phyloP scores from a whole-genome alignment of 2,888 invertebrate species.

The Pristionchus arcanus region DNA sequence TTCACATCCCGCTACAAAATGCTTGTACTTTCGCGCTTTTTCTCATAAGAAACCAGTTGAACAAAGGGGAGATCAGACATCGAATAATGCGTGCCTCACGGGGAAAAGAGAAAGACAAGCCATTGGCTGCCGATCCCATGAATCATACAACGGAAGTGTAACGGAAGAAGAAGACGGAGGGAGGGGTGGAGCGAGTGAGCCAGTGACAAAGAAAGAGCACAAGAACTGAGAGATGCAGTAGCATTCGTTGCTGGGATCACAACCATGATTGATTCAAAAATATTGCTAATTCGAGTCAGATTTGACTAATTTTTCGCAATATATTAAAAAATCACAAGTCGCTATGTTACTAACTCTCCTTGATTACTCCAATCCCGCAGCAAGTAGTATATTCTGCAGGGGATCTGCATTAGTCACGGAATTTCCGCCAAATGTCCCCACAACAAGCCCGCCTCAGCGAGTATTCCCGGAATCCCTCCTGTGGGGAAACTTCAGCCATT shows the following conservation, averaged over 20 bases:
- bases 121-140: background rate
- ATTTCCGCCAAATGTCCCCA: background rate
- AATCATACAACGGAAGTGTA: constrained; percentile 34
- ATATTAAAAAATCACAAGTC: background rate
- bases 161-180: constrained; percentile 14
- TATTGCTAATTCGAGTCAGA: too few species aligned
- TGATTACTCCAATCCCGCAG: background rate
- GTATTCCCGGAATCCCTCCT: background rate
- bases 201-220: constrained; percentile 29
- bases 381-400: background rate
- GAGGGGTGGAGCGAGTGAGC: background rate
- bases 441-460: background rate
- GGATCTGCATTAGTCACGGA: background rate
- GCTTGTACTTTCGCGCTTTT: too few species aligned
- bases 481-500: background rate
- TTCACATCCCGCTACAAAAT: too few species aligned
- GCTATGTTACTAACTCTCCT: background rate
- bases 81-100: background rate
- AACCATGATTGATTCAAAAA: too few species aligned
- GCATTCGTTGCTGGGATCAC: background rate
- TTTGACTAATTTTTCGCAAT: too few species aligned
- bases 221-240: background rate
- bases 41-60: too few species aligned
- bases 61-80: background rate
- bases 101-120: background rate